Evolutionary conservation across 2,113 vertebrate species (phyloP).

Genomic region (Syngnathus scovelli): DNA sequence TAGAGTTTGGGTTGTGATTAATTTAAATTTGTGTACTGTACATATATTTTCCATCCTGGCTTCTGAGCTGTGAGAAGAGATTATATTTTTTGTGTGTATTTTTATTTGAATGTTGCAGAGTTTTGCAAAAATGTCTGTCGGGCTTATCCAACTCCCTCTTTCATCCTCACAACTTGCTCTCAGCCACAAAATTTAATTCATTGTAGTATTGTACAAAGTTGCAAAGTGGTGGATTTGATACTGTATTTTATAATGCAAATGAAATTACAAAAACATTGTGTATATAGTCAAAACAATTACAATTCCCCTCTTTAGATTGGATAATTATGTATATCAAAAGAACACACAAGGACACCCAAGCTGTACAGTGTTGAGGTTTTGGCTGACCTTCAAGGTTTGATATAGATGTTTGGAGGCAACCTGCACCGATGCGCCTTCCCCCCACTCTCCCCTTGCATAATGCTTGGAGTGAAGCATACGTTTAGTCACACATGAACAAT

Average conservation of each 20-base stretch:
- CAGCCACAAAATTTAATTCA: slow-evolving; percentile 56
- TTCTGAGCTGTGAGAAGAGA: slow-evolving; percentile 41
- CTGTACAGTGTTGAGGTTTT: slow-evolving; percentile 65
- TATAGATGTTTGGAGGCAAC: slow-evolving; percentile 60
- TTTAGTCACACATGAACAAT: slow-evolving; percentile 49
- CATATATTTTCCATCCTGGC: slow-evolving; percentile 35
- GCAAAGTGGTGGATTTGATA: slow-evolving; percentile 61
- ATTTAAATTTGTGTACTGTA: slow-evolving; percentile 27
- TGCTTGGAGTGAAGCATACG: slow-evolving; percentile 42
- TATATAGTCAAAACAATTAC: slow-evolving; percentile 29
- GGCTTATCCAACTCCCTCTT: slow-evolving; percentile 11
- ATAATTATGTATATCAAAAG: slow-evolving; percentile 54
- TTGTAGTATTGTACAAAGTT: slow-evolving; percentile 69
- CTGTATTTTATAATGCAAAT: slow-evolving; percentile 65
- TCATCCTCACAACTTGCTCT: slow-evolving; percentile 34
- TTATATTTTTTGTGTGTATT: not conserved
- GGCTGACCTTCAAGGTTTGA: slow-evolving; percentile 58
- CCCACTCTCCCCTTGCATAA: slow-evolving; percentile 35
- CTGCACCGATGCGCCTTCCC: slow-evolving; percentile 70
- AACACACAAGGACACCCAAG: slow-evolving; percentile 53
- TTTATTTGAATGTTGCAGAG: slow-evolving; percentile 15
- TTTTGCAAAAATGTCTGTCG: slow-evolving; percentile 33
- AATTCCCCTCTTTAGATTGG: slow-evolving; percentile 51
- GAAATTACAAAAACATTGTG: slow-evolving; percentile 51
- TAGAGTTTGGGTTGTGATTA: not conserved